Conservation (phyloP, 2,888 invertebrate species). For the Tetropium fuscum region DNA sequence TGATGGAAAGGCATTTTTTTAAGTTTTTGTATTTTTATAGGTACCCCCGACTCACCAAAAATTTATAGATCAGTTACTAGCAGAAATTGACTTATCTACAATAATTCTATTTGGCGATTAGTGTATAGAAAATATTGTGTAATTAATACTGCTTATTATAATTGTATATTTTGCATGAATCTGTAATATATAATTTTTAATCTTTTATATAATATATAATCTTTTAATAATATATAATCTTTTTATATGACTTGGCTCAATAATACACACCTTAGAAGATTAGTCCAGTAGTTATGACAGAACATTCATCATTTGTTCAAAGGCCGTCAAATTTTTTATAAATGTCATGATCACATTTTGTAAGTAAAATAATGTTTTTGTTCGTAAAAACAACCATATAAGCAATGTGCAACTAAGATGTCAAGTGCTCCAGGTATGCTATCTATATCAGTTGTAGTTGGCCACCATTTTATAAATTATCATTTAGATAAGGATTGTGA, state of each 20-base stretch:
- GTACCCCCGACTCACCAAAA: slow-evolving; percentile 38
- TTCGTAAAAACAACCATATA: slow-evolving; percentile 14
- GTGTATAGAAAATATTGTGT: too few species aligned
- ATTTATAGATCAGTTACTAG: slow-evolving; percentile 45
- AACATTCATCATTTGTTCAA: slow-evolving; percentile 30
- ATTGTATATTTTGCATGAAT: neutral
- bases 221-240: too few species aligned
- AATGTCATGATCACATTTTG: slow-evolving; percentile 29
- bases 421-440: slow-evolving; percentile 16
- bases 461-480: neutral
- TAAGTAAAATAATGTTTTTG: slow-evolving; percentile 20
- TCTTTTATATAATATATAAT: neutral
- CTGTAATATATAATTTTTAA: neutral
- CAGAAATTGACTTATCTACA: slow-evolving; percentile 35
- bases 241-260: too few species aligned
- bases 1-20: too few species aligned
- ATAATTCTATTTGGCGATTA: slow-evolving; percentile 44
- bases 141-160: too few species aligned
- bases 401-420: slow-evolving; percentile 21
- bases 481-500: slow-evolving; percentile 19
- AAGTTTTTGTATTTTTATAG: slow-evolving; percentile 47
- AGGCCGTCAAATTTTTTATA: slow-evolving; percentile 30
- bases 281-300: too few species aligned
- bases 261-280: too few species aligned
- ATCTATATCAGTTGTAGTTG: neutral